Evolutionary conservation across 2,797 vertebrate genomes (phyloP).

Genomic region (Natrix natrix): DNA sequence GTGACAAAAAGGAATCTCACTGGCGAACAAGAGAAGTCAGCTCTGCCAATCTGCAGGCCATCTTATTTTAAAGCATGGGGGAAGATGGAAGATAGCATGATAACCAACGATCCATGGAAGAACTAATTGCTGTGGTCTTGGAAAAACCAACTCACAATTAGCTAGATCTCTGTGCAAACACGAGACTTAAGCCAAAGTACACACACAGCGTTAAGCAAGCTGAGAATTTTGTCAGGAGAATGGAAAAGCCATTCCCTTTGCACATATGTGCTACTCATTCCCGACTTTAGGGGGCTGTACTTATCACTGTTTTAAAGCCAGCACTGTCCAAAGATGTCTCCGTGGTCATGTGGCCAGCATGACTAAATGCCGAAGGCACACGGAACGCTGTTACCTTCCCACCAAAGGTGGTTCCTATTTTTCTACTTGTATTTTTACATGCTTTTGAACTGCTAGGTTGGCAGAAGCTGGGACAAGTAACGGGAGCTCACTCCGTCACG

Average conservation of each 20-base stretch:
- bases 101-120: not conserved
- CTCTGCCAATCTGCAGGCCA: not conserved
- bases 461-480: too few relatives aligned
- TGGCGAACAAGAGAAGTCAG: not conserved
- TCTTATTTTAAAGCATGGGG: not conserved
- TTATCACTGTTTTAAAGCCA: too few relatives aligned
- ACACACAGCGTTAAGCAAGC: not conserved
- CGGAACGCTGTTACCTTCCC: too few relatives aligned
- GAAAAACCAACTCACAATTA: not conserved
- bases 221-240: not conserved
- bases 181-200: not conserved
- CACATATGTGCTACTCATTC: too few relatives aligned
- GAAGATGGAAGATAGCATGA: not conserved
- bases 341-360: too few relatives aligned
- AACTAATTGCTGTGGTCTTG: not conserved
- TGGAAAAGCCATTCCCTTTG: not conserved
- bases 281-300: too few relatives aligned
- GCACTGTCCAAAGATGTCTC: too few relatives aligned
- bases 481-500: too few relatives aligned
- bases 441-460: too few relatives aligned
- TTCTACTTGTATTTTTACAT: too few relatives aligned
- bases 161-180: not conserved
- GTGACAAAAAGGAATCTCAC: not conserved
- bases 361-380: too few relatives aligned
- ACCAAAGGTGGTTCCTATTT: too few relatives aligned